Conservation (phyloP, 2,113 vertebrate genomes). For the Aplodontia rufa region DNA sequence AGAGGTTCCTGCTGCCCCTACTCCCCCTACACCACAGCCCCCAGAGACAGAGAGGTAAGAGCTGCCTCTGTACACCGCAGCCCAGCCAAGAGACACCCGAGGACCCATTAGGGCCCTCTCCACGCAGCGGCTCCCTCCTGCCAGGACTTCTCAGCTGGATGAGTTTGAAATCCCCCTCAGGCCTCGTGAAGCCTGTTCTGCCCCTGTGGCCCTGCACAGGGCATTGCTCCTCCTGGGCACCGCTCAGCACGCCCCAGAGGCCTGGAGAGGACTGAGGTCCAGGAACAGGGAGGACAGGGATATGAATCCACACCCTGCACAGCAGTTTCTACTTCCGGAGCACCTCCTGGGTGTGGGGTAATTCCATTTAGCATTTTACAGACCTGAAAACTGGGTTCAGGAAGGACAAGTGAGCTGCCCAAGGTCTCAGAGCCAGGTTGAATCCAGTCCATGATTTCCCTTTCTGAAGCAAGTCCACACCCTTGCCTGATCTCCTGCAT, state of each 20-base stretch:
- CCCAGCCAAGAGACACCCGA: not conserved
- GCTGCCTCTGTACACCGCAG: not conserved
- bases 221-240: not conserved
- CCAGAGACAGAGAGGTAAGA: not conserved
- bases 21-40: not conserved
- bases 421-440: not conserved
- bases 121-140: not conserved
- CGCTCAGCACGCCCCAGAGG: too few species aligned
- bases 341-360: fast-evolving
- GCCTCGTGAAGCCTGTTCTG: not conserved
- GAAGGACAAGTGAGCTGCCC: not conserved
- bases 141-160: not conserved
- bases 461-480: not conserved
- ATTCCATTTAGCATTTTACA: too few species aligned
- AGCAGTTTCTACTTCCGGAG: too few species aligned
- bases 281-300: not conserved
- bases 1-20: too few species aligned
- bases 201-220: not conserved
- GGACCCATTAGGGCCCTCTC: not conserved
- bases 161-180: not conserved
- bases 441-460: not conserved
- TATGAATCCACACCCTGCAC: not conserved
- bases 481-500: not conserved
- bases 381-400: not conserved
- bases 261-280: not conserved